Evolutionary conservation across 2,113 vertebrate genomes (phyloP).

Genomic region (Catharus bicknelli): DNA sequence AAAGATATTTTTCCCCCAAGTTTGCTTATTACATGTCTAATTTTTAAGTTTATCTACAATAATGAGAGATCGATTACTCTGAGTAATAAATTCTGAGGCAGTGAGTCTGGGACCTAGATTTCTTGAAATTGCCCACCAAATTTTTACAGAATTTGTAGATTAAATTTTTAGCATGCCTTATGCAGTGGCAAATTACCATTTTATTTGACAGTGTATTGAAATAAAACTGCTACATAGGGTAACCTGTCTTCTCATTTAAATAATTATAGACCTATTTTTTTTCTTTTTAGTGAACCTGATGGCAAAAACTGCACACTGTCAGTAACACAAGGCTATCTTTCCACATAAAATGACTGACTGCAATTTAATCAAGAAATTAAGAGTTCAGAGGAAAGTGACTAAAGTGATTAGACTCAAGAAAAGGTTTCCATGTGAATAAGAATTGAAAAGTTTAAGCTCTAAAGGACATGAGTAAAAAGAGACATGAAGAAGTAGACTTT

Average conservation of each 20-base stretch:
- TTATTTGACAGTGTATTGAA: slow-evolving; percentile 5
- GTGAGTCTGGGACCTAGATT: background rate
- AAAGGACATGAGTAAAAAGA: background rate
- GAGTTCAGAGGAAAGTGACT: background rate
- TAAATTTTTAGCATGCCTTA: background rate
- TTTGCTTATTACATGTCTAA: slow-evolving; percentile 14
- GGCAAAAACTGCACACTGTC: background rate
- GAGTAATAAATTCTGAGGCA: slow-evolving; percentile 9
- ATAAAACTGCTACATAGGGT: background rate
- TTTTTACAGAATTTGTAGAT: background rate
- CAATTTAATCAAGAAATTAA: slow-evolving; percentile 1
- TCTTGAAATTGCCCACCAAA: slow-evolving; percentile 14
- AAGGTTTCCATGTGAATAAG: background rate
- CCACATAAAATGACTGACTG: background rate
- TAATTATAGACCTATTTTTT: background rate
- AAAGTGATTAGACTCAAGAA: background rate
- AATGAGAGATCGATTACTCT: slow-evolving; percentile 6
- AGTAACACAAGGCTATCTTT: background rate
- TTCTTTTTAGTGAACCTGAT: background rate
- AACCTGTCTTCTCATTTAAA: slow-evolving; percentile 24
- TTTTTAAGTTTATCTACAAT: slow-evolving; percentile 2
- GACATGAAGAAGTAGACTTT: background rate
- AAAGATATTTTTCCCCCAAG: background rate
- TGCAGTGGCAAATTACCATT: background rate
- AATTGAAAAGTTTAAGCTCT: background rate